Percentiles rank a stretch among this genome's conserved stretches.
phyloP scores from a whole-genome alignment of 1,140 invertebrate genomes.

The Dreissena rostriformis region DNA sequence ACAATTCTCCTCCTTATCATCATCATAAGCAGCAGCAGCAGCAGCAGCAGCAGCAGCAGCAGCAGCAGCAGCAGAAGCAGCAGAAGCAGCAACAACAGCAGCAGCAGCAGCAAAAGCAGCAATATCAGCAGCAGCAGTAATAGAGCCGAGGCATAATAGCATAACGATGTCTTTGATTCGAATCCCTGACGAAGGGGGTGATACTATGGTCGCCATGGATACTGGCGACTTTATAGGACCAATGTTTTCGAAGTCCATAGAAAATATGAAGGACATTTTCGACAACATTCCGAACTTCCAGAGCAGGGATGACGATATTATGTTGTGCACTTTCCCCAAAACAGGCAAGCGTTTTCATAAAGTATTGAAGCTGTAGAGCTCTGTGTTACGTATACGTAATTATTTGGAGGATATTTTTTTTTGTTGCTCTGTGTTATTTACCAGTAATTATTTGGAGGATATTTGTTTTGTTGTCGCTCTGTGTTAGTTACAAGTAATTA shows the following conservation, averaged over 20 bases:
- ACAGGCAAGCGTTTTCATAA: conserved; percentile 2
- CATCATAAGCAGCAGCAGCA: no score
- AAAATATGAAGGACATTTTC: conserved; percentile 58
- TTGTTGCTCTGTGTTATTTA: background rate
- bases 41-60: no score
- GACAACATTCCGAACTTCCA: conserved; percentile 69
- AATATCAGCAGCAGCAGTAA: no score
- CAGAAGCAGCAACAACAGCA: no score
- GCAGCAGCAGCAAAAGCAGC: no score
- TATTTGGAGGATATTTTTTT: background rate
- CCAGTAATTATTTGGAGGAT: background rate
- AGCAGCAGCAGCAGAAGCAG: no score
- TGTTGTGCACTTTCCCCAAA: conserved; percentile 32
- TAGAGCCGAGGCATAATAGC: no score
- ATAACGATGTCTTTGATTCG: conserved; percentile 5
- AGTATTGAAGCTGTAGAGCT: background rate
- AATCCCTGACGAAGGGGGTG: conserved; percentile 9
- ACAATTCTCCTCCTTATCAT: no score
- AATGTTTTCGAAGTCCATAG: background rate
- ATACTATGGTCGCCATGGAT: conserved; percentile 2
- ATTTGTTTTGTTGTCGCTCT: background rate
- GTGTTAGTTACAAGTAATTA: background rate
- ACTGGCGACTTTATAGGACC: background rate
- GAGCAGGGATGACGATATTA: conserved; percentile 27
- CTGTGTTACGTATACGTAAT: background rate